These are phyloP conservation scores for Chironomus tentans DNA, from an alignment of 2,888 invertebrate genomes.

Conservation along the genomic window DNA sequence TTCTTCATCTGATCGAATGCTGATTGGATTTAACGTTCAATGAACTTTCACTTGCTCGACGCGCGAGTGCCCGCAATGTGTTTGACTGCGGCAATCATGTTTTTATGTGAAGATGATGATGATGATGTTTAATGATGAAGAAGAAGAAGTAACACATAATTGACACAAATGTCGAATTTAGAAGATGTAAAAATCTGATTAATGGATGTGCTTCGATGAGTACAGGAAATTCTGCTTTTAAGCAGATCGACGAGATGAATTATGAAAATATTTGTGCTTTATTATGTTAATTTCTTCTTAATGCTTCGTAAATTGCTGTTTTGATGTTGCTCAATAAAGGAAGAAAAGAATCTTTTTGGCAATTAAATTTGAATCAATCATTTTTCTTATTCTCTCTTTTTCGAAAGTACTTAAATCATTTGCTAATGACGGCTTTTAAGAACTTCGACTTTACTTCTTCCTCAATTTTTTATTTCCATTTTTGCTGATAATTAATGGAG, in stretches of 20 bases:
- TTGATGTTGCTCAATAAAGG: no score
- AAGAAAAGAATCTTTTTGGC: neutral
- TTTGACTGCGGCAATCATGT: no score
- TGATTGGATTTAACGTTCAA: constrained; percentile 9
- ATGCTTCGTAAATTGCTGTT: no score
- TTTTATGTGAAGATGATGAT: neutral
- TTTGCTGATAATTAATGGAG: no score
- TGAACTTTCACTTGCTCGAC: neutral
- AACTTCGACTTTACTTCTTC: no score
- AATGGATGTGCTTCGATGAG: neutral
- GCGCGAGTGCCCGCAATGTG: neutral
- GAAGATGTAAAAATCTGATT: constrained; percentile 7
- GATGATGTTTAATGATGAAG: neutral
- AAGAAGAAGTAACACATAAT: neutral
- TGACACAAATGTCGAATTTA: constrained; percentile 22
- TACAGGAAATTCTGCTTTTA: constrained; percentile 9
- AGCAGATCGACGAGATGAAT: neutral
- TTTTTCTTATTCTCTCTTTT: neutral
- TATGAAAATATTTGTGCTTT: neutral
- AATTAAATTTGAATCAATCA: constrained; percentile 25
- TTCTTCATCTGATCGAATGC: neutral
- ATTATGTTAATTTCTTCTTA: constrained; percentile 11
- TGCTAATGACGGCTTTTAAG: no score
- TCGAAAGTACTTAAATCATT: no score
- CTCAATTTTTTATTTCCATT: no score